A percentile compares a stretch with the other conserved stretches of the same genome.
phyloP scores from a whole-genome alignment of 2,797 vertebrate species.

The Enteromius radiatus region DNA sequence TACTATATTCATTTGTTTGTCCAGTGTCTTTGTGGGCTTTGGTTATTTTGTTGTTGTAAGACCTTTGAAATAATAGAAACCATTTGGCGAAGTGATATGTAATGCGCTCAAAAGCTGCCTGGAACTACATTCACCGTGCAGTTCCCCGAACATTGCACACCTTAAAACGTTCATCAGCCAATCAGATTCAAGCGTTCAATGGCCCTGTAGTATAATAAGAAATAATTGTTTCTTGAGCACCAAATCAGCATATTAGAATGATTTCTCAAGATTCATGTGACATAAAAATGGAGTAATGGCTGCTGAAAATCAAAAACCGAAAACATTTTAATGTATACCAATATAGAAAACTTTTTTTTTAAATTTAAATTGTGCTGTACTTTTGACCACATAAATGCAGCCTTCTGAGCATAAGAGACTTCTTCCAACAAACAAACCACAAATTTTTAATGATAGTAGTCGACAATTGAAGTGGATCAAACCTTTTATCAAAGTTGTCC shows the following conservation, averaged over 20 bases:
- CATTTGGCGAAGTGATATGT: too few species aligned
- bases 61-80: too few species aligned
- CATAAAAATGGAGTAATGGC: not conserved
- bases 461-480: too few species aligned
- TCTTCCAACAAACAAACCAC: not conserved
- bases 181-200: too few species aligned
- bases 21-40: too few species aligned
- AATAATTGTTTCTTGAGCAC: not conserved
- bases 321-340: not conserved
- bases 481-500: too few species aligned
- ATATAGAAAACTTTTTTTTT: not conserved
- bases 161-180: too few species aligned
- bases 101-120: too few species aligned
- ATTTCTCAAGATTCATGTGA: not conserved
- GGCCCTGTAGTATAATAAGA: not conserved
- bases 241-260: not conserved
- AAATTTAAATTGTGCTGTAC: not conserved
- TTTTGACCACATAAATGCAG: not conserved
- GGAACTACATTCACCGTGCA: too few species aligned
- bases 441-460: not conserved
- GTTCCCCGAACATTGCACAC: too few species aligned
- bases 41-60: too few species aligned
- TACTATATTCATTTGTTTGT: too few species aligned
- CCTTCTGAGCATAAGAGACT: not conserved
- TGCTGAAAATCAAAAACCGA: not conserved